phyloP scores from a whole-genome alignment of 2,888 invertebrate genomes.

The Pristionchus fissidentatus region DNA sequence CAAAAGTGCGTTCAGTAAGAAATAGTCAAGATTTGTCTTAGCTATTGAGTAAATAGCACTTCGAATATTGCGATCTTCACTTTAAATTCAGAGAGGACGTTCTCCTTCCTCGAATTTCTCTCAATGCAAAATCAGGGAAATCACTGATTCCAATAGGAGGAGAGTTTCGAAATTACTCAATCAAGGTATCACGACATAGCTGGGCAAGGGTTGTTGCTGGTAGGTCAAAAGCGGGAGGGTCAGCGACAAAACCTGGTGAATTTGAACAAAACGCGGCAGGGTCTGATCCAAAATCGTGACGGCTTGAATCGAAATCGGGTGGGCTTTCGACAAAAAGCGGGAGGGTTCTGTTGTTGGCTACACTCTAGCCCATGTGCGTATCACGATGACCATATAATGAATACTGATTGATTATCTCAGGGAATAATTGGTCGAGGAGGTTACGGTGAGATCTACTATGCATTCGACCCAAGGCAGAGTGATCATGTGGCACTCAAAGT shows the following conservation, averaged over 20 bases:
- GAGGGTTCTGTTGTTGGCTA: no score
- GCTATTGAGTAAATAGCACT: no score
- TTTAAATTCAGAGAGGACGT: slow-evolving; percentile 5
- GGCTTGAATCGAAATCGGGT: no score
- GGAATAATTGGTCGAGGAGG: slow-evolving; percentile 46
- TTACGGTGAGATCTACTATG: slow-evolving; percentile 48
- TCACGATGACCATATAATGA: neutral
- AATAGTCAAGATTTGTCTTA: neutral
- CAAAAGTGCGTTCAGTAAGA: no score
- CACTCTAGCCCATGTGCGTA: no score
- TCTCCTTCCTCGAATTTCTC: slow-evolving; percentile 31
- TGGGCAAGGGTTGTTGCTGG: no score
- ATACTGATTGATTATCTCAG: neutral
- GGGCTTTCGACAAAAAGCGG: no score
- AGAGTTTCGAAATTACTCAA: neutral
- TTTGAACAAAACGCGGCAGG: no score
- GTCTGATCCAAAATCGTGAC: no score
- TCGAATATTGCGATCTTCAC: no score
- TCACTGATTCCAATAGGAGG: slow-evolving; percentile 36
- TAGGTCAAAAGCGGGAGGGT: no score
- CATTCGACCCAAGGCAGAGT: neutral
- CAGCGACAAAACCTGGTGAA: no score
- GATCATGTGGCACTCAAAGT: slow-evolving; percentile 42
- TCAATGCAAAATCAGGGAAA: slow-evolving; percentile 20
- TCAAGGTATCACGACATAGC: neutral